A percentile compares a stretch with the other conserved stretches of the same genome.
These are phyloP conservation scores for Falco cherrug DNA, from an alignment of 2,797 vertebrate genomes.

Conservation along the genomic window DNA sequence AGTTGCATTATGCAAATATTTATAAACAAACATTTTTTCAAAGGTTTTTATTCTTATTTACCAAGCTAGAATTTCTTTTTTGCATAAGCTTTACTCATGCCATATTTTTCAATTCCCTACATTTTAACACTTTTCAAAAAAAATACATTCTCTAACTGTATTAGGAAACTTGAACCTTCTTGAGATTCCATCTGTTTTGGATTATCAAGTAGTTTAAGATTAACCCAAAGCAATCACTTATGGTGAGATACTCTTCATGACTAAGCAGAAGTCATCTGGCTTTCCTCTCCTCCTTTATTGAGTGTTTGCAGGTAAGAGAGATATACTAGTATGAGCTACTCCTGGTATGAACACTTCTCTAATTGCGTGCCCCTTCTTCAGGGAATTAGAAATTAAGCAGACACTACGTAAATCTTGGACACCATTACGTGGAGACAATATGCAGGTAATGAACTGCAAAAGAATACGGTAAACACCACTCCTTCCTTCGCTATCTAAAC, in stretches of 20 bases:
- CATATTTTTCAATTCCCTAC: not conserved
- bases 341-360: not conserved
- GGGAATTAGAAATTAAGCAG: conserved; percentile 7
- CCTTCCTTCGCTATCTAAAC: not conserved
- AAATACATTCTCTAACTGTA: not conserved
- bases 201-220: not conserved
- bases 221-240: not conserved
- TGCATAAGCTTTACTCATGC: not conserved
- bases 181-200: not conserved
- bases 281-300: not conserved
- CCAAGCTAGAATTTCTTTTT: not conserved
- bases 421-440: not conserved
- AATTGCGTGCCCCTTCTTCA: not conserved
- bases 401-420: not conserved
- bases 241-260: not conserved
- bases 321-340: not conserved
- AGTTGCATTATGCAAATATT: not conserved
- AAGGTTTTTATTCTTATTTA: not conserved
- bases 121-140: not conserved
- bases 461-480: not conserved
- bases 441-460: not conserved
- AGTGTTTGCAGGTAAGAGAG: not conserved
- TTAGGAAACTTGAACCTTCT: not conserved
- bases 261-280: not conserved
- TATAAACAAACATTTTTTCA: not conserved